These are phyloP conservation scores for Xerus rutilus DNA, from an alignment of 2,797 vertebrate genomes.

Conservation along the genomic window DNA sequence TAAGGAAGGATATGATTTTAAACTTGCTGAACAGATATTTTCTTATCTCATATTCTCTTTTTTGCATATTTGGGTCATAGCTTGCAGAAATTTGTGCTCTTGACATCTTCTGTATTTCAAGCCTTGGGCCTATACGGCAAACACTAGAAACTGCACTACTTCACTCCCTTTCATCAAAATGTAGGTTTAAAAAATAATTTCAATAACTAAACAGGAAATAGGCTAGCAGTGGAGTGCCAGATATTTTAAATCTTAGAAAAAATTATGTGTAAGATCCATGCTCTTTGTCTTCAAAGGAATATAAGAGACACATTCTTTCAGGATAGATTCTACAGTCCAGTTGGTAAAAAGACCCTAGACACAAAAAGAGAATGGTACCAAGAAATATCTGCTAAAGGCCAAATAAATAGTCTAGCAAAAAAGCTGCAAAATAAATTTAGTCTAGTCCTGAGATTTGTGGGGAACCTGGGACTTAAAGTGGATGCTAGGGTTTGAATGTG, in stretches of 20 bases:
- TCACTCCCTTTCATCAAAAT: slow-evolving; percentile 46
- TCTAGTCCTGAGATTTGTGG: neutral
- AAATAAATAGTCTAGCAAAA: slow-evolving; percentile 15
- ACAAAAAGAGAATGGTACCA: slow-evolving; percentile 9
- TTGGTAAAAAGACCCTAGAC: neutral
- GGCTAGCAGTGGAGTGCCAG: neutral
- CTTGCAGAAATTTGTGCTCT: slow-evolving; percentile 58
- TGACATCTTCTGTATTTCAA: slow-evolving; percentile 53
- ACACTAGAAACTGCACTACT: neutral
- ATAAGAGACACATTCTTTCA: neutral
- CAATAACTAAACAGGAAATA: neutral
- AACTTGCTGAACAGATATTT: slow-evolving; percentile 69
- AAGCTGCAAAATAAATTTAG: neutral
- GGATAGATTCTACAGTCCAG: neutral
- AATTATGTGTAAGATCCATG: neutral
- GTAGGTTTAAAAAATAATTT: slow-evolving; percentile 55
- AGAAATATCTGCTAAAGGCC: slow-evolving; percentile 1
- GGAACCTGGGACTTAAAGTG: slow-evolving; percentile 2
- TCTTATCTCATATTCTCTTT: slow-evolving; percentile 44
- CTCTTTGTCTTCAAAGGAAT: neutral
- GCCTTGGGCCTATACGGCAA: neutral
- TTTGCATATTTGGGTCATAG: slow-evolving; percentile 40
- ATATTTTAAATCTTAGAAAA: slow-evolving; percentile 55
- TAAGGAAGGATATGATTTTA: slow-evolving; percentile 44
- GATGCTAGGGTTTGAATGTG: neutral